Conservation (phyloP, 1,140 invertebrate genomes). For the Cepaea nemoralis region DNA sequence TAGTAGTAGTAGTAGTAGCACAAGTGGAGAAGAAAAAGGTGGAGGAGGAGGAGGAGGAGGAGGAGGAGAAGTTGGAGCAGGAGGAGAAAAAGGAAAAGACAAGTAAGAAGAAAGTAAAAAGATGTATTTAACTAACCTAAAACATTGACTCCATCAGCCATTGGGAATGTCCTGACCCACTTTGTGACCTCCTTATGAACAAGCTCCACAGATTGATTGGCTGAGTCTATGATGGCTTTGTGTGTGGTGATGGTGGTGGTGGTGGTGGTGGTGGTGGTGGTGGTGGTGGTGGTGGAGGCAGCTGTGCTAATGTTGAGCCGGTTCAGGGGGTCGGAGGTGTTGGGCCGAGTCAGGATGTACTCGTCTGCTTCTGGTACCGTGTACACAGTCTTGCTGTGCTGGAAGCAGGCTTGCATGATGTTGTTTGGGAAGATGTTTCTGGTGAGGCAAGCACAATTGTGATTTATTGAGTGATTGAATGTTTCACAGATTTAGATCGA, state of each 20-base stretch:
- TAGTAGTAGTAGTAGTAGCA: too few species aligned
- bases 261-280: conserved; percentile 41
- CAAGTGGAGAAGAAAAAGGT: too few species aligned
- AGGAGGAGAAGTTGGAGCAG: too few species aligned
- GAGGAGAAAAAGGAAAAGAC: too few species aligned
- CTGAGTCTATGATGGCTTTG: conserved; percentile 31
- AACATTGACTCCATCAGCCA: conserved; percentile 73
- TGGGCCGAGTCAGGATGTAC: conserved; percentile 30
- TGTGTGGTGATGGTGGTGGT: conserved; percentile 43
- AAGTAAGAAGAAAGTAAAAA: background rate
- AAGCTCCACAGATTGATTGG: conserved; percentile 35
- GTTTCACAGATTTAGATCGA: too few species aligned
- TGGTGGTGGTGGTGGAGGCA: conserved; percentile 36
- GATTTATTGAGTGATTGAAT: too few species aligned
- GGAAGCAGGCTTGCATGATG: conserved; percentile 84
- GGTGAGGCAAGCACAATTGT: conserved; percentile 49
- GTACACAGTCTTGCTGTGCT: conserved; percentile 65
- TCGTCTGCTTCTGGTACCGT: conserved; percentile 27
- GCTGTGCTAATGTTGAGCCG: conserved; percentile 11
- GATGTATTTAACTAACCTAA: conserved; percentile 68
- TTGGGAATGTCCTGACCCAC: conserved; percentile 60
- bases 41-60: too few species aligned
- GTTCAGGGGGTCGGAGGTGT: conserved; percentile 25
- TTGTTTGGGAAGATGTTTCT: conserved; percentile 95
- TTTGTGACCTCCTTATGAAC: conserved; percentile 50